Evolutionary conservation across 2,113 vertebrate genomes (phyloP).

Genomic region (Menidia beryllina): DNA sequence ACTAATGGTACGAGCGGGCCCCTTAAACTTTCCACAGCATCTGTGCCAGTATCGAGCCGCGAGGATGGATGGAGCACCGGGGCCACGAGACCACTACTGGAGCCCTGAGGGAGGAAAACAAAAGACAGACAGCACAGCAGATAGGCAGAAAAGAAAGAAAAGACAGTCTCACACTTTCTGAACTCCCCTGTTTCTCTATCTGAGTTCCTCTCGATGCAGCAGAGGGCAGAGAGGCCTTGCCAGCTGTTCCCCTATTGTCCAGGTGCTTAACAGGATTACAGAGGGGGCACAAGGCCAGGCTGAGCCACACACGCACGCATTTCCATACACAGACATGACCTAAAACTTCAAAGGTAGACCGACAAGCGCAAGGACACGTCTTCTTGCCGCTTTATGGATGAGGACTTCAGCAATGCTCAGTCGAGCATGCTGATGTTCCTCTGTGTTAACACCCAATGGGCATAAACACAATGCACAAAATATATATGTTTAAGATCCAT

Average conservation of each 20-base stretch:
- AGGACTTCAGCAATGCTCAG: slow-evolving; percentile 26
- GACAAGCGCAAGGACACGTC: slow-evolving; percentile 51
- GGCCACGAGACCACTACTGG: slow-evolving; percentile 11
- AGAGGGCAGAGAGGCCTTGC: slow-evolving; percentile 50
- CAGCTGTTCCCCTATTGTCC: slow-evolving; percentile 80
- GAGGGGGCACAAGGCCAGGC: slow-evolving; percentile 47
- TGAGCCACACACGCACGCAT: slow-evolving; percentile 32
- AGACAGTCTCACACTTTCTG: slow-evolving; percentile 7
- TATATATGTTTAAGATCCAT: neutral
- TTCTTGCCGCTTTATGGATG: slow-evolving; percentile 37
- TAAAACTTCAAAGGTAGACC: slow-evolving; percentile 55
- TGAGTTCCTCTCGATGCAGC: slow-evolving; percentile 50
- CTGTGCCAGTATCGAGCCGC: slow-evolving; percentile 75
- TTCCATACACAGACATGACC: slow-evolving; percentile 31
- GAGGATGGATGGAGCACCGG: slow-evolving; percentile 53
- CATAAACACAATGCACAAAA: slow-evolving; percentile 10
- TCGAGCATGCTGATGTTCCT: slow-evolving; percentile 16
- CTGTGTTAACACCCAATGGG: slow-evolving; percentile 6
- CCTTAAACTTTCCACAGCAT: slow-evolving; percentile 77
- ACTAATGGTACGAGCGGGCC: slow-evolving; percentile 75
- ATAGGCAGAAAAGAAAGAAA: slow-evolving; percentile 12
- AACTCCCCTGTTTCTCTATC: slow-evolving; percentile 15
- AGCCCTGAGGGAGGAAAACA: slow-evolving; percentile 11
- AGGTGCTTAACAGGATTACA: slow-evolving; percentile 77
- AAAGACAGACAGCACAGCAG: slow-evolving; percentile 3